Evolutionary conservation across 2,888 invertebrate genomes (phyloP).

Genomic region (Chrysolina americana): DNA sequence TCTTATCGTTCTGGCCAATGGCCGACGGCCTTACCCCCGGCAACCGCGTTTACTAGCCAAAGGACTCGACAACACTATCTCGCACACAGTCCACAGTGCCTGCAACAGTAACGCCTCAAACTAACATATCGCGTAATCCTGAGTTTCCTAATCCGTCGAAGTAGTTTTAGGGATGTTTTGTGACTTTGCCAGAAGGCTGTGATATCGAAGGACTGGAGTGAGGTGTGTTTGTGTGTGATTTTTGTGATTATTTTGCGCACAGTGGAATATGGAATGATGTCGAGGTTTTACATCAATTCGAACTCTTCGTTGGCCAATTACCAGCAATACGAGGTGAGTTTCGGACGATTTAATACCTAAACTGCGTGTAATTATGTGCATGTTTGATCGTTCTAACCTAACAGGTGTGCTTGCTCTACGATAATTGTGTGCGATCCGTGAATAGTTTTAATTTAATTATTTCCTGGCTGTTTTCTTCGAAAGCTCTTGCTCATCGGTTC

Average conservation of each 20-base stretch:
- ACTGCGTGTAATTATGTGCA: slow-evolving; percentile 4
- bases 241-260: slow-evolving; percentile 40
- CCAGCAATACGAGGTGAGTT: slow-evolving; percentile 69
- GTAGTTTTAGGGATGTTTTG: slow-evolving; percentile 30
- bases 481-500: slow-evolving; percentile 5
- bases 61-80: slow-evolving; percentile 62
- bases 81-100: slow-evolving; percentile 61
- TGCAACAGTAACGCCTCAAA: slow-evolving; percentile 63
- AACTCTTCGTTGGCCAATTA: slow-evolving; percentile 68
- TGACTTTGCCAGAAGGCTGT: slow-evolving; percentile 31
- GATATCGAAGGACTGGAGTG: slow-evolving; percentile 42
- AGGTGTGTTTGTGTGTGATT: slow-evolving; percentile 51
- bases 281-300: slow-evolving; percentile 68
- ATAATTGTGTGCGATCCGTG: too few relatives aligned
- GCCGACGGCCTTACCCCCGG: slow-evolving; percentile 69
- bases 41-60: slow-evolving; percentile 64
- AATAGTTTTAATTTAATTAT: slow-evolving; percentile 10
- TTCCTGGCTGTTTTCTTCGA: slow-evolving; percentile 24
- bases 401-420: not conserved
- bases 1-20: slow-evolving; percentile 67
- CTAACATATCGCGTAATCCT: slow-evolving; percentile 50
- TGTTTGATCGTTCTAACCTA: not conserved
- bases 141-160: slow-evolving; percentile 39
- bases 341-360: not conserved
- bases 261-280: slow-evolving; percentile 67